Base-by-base conservation (phyloP, 2,797 vertebrate genomes). In the Rhadinocentrus ornatus region DNA sequence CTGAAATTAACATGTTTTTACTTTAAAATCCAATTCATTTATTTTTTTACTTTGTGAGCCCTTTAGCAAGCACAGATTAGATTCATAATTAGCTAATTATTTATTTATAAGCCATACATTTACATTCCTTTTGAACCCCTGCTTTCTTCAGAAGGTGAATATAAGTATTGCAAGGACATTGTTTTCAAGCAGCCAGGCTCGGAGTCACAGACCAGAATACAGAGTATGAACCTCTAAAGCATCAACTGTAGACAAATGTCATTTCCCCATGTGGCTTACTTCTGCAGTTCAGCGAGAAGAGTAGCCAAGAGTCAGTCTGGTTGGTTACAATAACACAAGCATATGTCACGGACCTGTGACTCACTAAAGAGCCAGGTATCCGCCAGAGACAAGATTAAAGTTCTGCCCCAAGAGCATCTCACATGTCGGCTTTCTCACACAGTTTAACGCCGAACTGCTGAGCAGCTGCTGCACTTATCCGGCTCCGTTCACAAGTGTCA, bases 291-390 rank as follows among this genome's bases (percentile, higher is more conserved):
- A 73, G 44, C 71, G 69, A 72, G 69, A 83, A 77, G 53, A 58
- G 84, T 62, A 67, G 75, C 67, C 65, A 48, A 65, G 63, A 37
- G 81, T 89, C 87, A 88, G 82, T 83, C 2, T 79, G 77, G 85
- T 92, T 92, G 81, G 83, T 77, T 88, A 75, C 81, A 75, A 76
- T 84, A 87, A 89, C 83, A 85, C 78, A 79, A 66, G 76, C 59
- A 26, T 63, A 80, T 52, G 83, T 88, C 86, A 75, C 0, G 34
- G 64, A 82, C 84, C 81, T 83, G 80, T 87, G 89, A 87, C 77
- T 91, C 80, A 74, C 78, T 78, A 66, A 82, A 83, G 86, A 79
- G 62, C 39, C 68, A 83, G 62, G 67, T 65, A 86, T 90, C 85
- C 76, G 39, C 72, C 73, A 54, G 67, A 86, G 75, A 82, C 74